phyloP scores from a whole-genome alignment of 2,113 vertebrate genomes.

The Vireo altiloquus region DNA sequence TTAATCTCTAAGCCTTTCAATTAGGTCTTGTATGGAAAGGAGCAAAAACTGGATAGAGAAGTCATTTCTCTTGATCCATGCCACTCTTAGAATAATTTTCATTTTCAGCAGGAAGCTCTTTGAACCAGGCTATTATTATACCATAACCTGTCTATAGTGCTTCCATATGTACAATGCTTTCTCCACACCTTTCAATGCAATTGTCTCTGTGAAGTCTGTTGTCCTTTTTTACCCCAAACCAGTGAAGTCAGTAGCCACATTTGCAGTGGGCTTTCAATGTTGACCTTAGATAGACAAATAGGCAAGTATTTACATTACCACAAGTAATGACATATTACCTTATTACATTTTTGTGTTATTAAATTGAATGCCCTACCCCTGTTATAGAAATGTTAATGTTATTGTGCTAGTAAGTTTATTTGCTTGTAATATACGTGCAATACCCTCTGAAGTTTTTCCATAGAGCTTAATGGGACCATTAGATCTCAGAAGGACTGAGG shows the following conservation, averaged over 20 bases:
- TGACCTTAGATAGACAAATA: not conserved
- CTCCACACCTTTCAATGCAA: not conserved
- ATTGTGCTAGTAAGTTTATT: not conserved
- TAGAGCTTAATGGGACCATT: not conserved
- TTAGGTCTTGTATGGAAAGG: not conserved
- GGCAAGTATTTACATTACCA: not conserved
- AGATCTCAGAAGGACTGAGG: not conserved
- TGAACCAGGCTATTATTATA: not conserved
- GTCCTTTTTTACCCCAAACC: not conserved
- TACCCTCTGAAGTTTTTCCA: not conserved
- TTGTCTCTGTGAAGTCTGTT: not conserved
- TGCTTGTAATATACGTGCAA: not conserved
- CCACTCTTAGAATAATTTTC: not conserved
- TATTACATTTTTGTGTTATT: not conserved
- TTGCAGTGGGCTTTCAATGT: not conserved
- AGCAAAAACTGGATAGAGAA: not conserved
- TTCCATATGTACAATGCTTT: not conserved
- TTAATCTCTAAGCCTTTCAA: conserved; percentile 16
- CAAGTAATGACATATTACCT: not conserved
- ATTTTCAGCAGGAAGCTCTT: conserved; percentile 1
- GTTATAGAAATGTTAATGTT: not conserved
- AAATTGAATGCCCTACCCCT: not conserved
- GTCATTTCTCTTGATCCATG: not conserved
- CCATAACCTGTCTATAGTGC: not conserved
- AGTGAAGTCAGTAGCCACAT: not conserved